These are phyloP conservation scores for Oxyruncus cristatus DNA, from an alignment of 2,113 vertebrate genomes.

Conservation along the genomic window DNA sequence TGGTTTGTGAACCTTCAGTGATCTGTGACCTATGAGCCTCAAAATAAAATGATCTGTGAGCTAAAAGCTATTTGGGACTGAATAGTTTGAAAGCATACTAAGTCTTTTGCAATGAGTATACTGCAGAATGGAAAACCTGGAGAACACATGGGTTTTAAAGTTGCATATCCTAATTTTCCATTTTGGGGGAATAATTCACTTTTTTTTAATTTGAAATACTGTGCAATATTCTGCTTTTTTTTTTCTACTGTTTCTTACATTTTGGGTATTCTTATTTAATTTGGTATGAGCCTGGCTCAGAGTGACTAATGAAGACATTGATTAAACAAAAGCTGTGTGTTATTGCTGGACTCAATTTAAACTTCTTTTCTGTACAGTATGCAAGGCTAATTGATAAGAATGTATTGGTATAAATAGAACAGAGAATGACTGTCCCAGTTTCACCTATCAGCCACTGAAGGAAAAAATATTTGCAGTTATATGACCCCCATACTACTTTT, in stretches of 20 bases:
- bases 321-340: background rate
- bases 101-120: background rate
- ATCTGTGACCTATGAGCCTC: background rate
- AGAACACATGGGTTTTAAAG: background rate
- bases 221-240: background rate
- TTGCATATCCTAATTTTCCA: background rate
- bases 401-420: background rate
- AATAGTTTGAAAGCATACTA: background rate
- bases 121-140: background rate
- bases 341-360: background rate
- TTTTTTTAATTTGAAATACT: background rate
- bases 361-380: background rate
- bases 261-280: background rate
- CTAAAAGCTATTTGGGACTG: background rate
- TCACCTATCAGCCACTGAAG: background rate
- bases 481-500: background rate
- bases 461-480: constrained; percentile 2
- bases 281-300: background rate
- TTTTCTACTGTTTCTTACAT: background rate
- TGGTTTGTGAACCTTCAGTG: background rate
- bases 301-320: background rate
- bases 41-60: background rate
- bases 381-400: constrained; percentile 9
- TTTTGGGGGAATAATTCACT: background rate
- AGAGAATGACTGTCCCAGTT: background rate